phyloP scores from a whole-genome alignment of 2,113 vertebrate species.

The Hipposideros armiger region DNA sequence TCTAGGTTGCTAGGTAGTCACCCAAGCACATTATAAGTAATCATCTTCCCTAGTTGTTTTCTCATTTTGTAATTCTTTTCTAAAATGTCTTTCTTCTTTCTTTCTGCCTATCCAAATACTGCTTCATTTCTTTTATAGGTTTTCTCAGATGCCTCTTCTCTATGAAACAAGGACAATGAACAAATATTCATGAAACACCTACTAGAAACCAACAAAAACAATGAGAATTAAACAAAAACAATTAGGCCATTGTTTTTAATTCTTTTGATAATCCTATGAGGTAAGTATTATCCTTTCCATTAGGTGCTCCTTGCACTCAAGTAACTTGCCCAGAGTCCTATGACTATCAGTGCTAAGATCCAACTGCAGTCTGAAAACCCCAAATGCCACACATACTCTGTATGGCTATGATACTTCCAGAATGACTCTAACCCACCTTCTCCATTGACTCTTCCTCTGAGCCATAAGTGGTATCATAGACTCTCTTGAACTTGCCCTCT shows the following conservation, averaged over 20 bases:
- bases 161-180: not conserved
- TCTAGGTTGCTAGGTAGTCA: not conserved
- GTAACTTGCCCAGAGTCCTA: not conserved
- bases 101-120: not conserved
- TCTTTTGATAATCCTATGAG: not conserved
- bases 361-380: not conserved
- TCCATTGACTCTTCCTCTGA: not conserved
- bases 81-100: not conserved
- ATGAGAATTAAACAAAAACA: not conserved
- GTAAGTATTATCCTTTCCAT: not conserved
- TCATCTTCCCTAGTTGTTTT: not conserved
- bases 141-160: not conserved
- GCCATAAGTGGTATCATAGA: not conserved
- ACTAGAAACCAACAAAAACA: not conserved
- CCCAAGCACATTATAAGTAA: not conserved
- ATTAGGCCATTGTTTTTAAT: not conserved
- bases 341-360: not conserved
- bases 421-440: not conserved
- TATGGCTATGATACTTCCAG: not conserved
- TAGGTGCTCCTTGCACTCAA: not conserved
- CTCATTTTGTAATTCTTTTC: not conserved
- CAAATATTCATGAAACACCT: not conserved
- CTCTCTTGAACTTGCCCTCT: not conserved
- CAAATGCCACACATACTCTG: not conserved
- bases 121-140: not conserved